Base-by-base conservation (phyloP, 2,797 vertebrate species). In the Melanotaenia boesemani region DNA sequence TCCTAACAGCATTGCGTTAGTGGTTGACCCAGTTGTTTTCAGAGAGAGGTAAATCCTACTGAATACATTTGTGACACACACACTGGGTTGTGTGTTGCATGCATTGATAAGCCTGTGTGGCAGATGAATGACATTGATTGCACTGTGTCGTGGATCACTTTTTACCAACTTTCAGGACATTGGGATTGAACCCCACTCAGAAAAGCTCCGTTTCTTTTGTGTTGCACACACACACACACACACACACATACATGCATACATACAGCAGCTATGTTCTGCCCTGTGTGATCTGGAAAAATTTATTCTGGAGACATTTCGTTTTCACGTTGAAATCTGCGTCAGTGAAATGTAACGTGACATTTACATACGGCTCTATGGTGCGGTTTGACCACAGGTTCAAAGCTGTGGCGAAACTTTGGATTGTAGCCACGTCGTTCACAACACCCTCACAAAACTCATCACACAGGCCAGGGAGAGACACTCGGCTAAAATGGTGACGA, bases 11-110 rank as follows among this genome's bases (percentile, higher is more conserved):
- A 16, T 48, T 0, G 41, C 63, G 76, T 82, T 76, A 72, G 66
- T 22, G 32, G 65, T 65, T 82, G 77, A 83, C 81, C 86, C 76
- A 81, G 78, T 82, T 87, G 69, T 82, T 83, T 86, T 83, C 82
- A 78, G 59, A 63, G 54, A 44, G 76, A 64, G 71, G 89, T 82
- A 82, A 86, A 81, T 85, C 81, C 69, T 72, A 72, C 76, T 81
- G 77, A 88, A 77, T 8, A 58, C 79, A 67, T 58, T 72, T 60
- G 70, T 72, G 72, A 44, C 66, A 59, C 59, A 63, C 65, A 41
- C 54, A 26, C 34, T 70, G 56, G 36, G 28, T n/a, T 72, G 69
- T 60, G 78, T 67, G 72, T 72, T 32, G 59, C 70, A 77, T 70
- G 66, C 62, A 75, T 76, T 4, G 15, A 11, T 68, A 26, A 84